These are phyloP conservation scores for Lasioglossum morio DNA, from an alignment of 2,888 invertebrate species.

Conservation along the genomic window DNA sequence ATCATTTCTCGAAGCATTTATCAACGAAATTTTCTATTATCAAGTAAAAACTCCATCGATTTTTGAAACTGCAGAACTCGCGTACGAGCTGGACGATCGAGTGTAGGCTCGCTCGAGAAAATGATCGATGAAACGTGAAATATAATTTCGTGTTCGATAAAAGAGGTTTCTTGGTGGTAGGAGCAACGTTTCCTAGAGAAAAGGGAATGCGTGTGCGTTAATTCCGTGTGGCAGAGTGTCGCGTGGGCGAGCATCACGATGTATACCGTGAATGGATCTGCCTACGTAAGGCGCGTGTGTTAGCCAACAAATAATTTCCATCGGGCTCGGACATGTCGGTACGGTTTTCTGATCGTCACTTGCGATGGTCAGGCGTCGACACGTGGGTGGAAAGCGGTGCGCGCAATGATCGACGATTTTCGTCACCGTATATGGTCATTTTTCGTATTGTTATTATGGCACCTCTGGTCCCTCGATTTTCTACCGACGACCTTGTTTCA, in stretches of 20 bases:
- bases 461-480: conserved; percentile 14
- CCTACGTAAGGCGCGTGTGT: conserved; percentile 78
- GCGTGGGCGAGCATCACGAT: conserved; percentile 50
- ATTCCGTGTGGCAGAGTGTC: conserved; percentile 27
- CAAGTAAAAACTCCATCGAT: not conserved
- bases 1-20: not conserved
- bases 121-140: not conserved
- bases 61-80: not conserved
- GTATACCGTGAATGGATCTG: conserved; percentile 79
- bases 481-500: not conserved
- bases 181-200: conserved; percentile 10
- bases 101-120: not conserved
- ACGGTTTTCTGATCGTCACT: conserved; percentile 58
- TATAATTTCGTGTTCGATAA: not conserved
- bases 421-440: conserved; percentile 81
- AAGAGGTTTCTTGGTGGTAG: not conserved
- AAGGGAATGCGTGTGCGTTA: conserved; percentile 34
- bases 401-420: conserved; percentile 77
- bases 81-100: not conserved
- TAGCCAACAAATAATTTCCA: conserved; percentile 79
- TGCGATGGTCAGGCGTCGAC: conserved; percentile 47
- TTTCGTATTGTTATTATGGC: conserved; percentile 50
- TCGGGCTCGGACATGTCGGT: conserved; percentile 57
- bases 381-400: conserved; percentile 80
- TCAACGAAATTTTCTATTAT: not conserved